A percentile compares a stretch with the other conserved stretches of the same genome.
phyloP scores from a whole-genome alignment of 1,140 invertebrate species.

The Heterodera carotae region DNA sequence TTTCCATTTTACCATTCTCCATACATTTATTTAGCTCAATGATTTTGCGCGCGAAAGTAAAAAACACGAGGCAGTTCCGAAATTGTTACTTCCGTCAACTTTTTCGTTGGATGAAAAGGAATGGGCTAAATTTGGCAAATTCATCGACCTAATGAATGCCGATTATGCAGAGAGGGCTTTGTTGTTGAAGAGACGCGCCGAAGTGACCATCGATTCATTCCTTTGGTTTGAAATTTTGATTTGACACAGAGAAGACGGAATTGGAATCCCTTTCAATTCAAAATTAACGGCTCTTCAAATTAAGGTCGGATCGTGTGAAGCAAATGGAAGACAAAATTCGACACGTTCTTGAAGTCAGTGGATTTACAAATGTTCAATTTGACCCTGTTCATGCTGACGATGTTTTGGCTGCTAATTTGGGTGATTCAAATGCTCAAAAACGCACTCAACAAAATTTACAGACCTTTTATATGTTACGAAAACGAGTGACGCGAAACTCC shows the following conservation, averaged over 20 bases:
- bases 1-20: neutral
- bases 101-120: slow-evolving; percentile 10
- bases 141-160: slow-evolving; percentile 14
- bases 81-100: neutral
- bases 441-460: slow-evolving; percentile 10
- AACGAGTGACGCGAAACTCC: slow-evolving; percentile 17
- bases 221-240: slow-evolving; percentile 8
- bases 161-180: slow-evolving; percentile 29
- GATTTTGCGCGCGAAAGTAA: slow-evolving; percentile 1
- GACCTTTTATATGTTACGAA: slow-evolving; percentile 33
- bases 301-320: slow-evolving; percentile 28
- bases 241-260: neutral
- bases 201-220: slow-evolving; percentile 34
- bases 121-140: slow-evolving; percentile 18
- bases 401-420: slow-evolving; percentile 23
- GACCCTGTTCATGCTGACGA: slow-evolving; percentile 24
- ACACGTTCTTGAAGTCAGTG: slow-evolving; percentile 7
- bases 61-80: neutral
- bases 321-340: slow-evolving; percentile 27
- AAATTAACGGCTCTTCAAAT: too few species aligned
- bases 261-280: too few species aligned
- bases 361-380: neutral
- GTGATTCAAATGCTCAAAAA: slow-evolving; percentile 11
- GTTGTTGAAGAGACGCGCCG: slow-evolving; percentile 29
- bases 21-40: neutral